A percentile compares a stretch with the other conserved stretches of the same genome.
Conservation (phyloP, 2,797 vertebrate genomes). For the Vespertilio murinus region DNA sequence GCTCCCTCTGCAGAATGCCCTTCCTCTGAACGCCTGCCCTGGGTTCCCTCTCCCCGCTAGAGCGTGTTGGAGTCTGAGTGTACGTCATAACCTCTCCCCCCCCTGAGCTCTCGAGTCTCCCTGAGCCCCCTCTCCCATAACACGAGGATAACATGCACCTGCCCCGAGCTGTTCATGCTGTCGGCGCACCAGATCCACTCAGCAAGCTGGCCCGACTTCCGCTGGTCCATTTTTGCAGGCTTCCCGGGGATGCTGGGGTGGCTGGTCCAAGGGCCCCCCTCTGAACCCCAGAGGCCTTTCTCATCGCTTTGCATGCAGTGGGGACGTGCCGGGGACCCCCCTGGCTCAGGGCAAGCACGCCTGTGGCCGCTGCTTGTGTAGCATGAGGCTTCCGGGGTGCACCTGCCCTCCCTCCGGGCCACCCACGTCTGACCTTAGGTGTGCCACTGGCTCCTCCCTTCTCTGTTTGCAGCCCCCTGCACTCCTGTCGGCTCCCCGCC, state of each 20-base stretch:
- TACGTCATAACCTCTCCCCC: too few relatives aligned
- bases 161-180: not conserved
- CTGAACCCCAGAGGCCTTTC: not conserved
- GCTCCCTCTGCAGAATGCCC: too few relatives aligned
- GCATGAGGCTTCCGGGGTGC: not conserved
- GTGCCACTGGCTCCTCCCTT: not conserved
- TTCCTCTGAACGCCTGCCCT: not conserved
- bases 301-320: fast-evolving
- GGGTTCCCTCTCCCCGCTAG: too few relatives aligned
- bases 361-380: not conserved
- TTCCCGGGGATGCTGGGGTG: not conserved
- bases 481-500: not conserved
- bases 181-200: fast-evolving
- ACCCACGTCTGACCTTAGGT: not conserved
- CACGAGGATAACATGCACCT: not conserved
- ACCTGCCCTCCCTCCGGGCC: fast-evolving
- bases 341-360: fast-evolving
- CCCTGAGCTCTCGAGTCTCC: fast-evolving
- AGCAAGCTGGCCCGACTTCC: fast-evolving
- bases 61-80: not conserved
- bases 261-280: not conserved
- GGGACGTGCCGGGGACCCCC: not conserved
- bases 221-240: not conserved
- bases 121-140: not conserved
- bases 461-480: fast-evolving